These are phyloP conservation scores for Rhopalosiphum padi DNA, from an alignment of 1,140 invertebrate genomes.

Conservation along the genomic window DNA sequence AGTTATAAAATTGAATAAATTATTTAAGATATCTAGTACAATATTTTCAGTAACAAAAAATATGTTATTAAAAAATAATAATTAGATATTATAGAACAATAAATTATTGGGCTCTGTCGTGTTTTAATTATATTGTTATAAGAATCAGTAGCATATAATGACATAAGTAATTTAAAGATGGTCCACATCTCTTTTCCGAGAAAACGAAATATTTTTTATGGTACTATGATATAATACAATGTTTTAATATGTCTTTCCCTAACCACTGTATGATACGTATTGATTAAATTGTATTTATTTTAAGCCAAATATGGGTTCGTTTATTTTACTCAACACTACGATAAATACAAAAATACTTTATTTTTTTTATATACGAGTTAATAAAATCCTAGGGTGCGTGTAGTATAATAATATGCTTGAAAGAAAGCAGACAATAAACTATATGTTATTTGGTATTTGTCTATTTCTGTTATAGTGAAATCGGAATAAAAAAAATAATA, in stretches of 20 bases:
- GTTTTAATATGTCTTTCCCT: not conserved
- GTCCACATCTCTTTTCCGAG: not conserved
- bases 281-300: slow-evolving; percentile 12
- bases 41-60: no score
- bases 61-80: no score
- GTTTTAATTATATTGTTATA: not conserved
- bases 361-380: not conserved
- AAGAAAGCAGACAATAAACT: not conserved
- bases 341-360: not conserved
- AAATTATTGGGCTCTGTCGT: not conserved
- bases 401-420: not conserved
- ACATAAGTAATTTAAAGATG: not conserved
- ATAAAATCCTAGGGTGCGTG: not conserved
- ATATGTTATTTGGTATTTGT: not conserved
- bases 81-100: no score
- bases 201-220: not conserved
- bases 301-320: not conserved
- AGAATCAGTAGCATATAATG: not conserved
- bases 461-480: not conserved
- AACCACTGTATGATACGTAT: not conserved
- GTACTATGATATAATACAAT: not conserved
- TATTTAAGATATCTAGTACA: no score
- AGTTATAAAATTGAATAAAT: no score
- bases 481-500: not conserved
- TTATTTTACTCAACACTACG: not conserved